Base-by-base conservation (phyloP, 1,140 invertebrate genomes). In the Zaprionus davidi region DNA sequence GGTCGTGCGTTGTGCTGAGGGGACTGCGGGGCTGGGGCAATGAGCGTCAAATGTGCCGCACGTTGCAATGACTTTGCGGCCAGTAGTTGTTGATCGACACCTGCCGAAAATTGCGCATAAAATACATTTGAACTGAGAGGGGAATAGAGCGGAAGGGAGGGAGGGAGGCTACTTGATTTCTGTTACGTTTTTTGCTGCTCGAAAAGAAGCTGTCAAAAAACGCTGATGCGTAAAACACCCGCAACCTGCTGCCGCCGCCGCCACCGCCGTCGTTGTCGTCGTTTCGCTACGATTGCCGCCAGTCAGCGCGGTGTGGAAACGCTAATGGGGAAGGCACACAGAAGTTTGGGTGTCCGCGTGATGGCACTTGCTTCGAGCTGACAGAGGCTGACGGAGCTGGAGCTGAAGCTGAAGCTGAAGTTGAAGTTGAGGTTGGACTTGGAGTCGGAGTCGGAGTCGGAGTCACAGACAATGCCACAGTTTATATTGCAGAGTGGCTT, bases 381-480 rank as follows among this genome's bases (percentile, higher is more conserved):
- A 22, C 5, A 34, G 31, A 34, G 31, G 31, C 31, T 34, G 31
- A 34, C 31, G 9, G 31, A 34, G 9, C 28, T 28, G 28, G 28
- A 28, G 36, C n/a, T n/a, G n/a, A n/a, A n/a, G n/a, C 13, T 41
- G 24, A 34, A 34, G 36, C 13, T 41, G 24, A 41, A 26, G 51
- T 9, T 22, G 31, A 44, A 63, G 62, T 38, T 17, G 49, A 31
- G 41, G 46, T 51, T 56, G 74, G 53, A 38, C 55, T 51, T 59
- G 76, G 22, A 34, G 51, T 28, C 53, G 73, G 41, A 56, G 59
- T 28, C 53, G 73, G 41, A 56, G 59, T 49, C 38, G 65, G 44
- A 72, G 67, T 58, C 57, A 41, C 81, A 87, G 84, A 88, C 85
- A 90, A 88, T 88, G 84, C 84, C 85, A 88, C 85, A 90, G 84